Percentiles rank a stretch among this genome's conserved stretches.
These are phyloP conservation scores for Ochropleura leucogaster DNA, from an alignment of 2,888 invertebrate species.

Conservation along the genomic window DNA sequence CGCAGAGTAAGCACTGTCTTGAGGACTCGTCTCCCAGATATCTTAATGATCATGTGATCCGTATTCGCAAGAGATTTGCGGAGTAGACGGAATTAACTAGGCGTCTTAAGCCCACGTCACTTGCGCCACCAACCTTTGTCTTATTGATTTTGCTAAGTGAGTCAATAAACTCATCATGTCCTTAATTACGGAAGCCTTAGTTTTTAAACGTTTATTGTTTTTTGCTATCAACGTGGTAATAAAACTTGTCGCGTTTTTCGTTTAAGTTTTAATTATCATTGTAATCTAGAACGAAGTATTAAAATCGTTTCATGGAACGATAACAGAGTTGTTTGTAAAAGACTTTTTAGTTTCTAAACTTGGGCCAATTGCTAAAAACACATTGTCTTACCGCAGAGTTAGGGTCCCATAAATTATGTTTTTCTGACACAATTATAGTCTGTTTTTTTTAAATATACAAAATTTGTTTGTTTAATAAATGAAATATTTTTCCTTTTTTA, in stretches of 20 bases:
- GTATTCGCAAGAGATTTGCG: conserved; percentile 76
- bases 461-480: no score
- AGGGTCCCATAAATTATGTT: no score
- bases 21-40: conserved; percentile 72
- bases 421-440: no score
- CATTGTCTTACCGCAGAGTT: neutral
- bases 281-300: conserved; percentile 43
- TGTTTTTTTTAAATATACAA: no score
- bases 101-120: conserved; percentile 34
- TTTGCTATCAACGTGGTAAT: conserved; percentile 41
- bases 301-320: conserved; percentile 44
- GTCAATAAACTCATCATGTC: conserved; percentile 55
- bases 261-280: conserved; percentile 47
- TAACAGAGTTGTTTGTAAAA: conserved; percentile 11
- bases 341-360: conserved; percentile 1
- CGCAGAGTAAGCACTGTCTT: conserved; percentile 76
- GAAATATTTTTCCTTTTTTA: no score
- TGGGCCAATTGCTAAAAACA: conserved; percentile 2
- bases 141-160: conserved; percentile 61
- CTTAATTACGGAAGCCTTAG: conserved; percentile 56
- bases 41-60: conserved; percentile 84
- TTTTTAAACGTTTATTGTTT: conserved; percentile 51
- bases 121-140: conserved; percentile 32
- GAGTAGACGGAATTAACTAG: conserved; percentile 69
- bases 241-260: conserved; percentile 48